These are phyloP conservation scores for Gibbula magus DNA, from an alignment of 2,888 invertebrate species.

Conservation along the genomic window DNA sequence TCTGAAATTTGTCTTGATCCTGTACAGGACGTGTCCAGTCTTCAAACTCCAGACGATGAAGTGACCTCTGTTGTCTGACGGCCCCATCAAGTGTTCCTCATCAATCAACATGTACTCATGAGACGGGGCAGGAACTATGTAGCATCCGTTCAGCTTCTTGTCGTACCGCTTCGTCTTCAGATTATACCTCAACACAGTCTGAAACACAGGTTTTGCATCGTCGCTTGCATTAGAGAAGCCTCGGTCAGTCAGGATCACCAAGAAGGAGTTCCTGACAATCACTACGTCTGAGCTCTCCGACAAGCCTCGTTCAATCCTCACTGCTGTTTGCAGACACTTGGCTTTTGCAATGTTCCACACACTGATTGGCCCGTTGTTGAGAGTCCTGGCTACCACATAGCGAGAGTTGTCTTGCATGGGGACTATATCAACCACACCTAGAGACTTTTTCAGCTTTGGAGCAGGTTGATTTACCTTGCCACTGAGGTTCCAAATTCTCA, in stretches of 20 bases:
- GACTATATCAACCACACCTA: constrained; percentile 64
- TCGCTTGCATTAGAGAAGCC: constrained; percentile 62
- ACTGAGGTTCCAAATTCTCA: constrained; percentile 71
- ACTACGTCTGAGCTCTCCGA: constrained; percentile 67
- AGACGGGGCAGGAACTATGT: constrained; percentile 67
- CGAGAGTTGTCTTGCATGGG: constrained; percentile 66
- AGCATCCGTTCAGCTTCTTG: constrained; percentile 63
- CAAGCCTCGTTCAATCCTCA: constrained; percentile 67
- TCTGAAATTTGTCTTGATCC: constrained; percentile 67
- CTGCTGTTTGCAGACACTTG: constrained; percentile 61
- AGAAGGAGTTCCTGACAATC: constrained; percentile 64
- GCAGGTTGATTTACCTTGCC: constrained; percentile 64
- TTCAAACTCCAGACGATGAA: constrained; percentile 70
- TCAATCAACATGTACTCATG: constrained; percentile 71
- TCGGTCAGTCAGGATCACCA: constrained; percentile 69
- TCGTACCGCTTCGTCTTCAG: constrained; percentile 65
- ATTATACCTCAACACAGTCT: constrained; percentile 68
- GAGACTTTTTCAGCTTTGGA: constrained; percentile 63
- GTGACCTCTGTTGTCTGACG: constrained; percentile 69
- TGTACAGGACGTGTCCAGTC: constrained; percentile 63
- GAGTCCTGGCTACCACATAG: constrained; percentile 67
- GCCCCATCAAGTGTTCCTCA: constrained; percentile 67
- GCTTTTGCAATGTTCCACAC: constrained; percentile 71
- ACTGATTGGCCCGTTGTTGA: constrained; percentile 69
- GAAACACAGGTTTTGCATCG: constrained; percentile 65